Evolutionary conservation across 2,888 invertebrate genomes (phyloP).

Genomic region (Galerucella pusilla): DNA sequence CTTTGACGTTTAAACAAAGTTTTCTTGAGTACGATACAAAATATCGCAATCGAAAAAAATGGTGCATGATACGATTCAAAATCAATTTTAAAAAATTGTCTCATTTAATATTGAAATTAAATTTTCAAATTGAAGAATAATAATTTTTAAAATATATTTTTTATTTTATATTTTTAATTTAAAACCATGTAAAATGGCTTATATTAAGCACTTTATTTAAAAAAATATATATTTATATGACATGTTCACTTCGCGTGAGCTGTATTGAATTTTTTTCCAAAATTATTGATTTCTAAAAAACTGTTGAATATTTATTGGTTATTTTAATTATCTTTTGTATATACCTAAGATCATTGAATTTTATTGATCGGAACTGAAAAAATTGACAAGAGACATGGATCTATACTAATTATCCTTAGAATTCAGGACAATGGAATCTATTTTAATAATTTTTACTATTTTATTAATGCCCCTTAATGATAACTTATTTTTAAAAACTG

Average conservation of each 20-base stretch:
- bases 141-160: background rate
- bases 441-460: slow-evolving; percentile 13
- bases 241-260: background rate
- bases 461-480: too few relatives aligned
- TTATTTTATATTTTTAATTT: background rate
- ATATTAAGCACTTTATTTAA: background rate
- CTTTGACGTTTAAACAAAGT: too few relatives aligned
- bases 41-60: too few relatives aligned
- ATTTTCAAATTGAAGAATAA: too few relatives aligned
- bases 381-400: background rate
- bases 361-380: background rate
- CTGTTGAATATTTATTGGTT: slow-evolving; percentile 13
- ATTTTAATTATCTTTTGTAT: too few relatives aligned
- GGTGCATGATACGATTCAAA: too few relatives aligned
- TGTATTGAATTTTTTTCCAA: background rate
- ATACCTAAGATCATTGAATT: background rate
- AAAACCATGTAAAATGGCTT: background rate
- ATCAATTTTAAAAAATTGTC: too few relatives aligned
- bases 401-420: slow-evolving; percentile 30
- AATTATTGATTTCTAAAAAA: background rate
- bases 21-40: too few relatives aligned
- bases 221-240: background rate
- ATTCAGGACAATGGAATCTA: slow-evolving; percentile 24
- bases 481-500: too few relatives aligned
- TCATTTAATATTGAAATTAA: too few relatives aligned